Base-by-base conservation (phyloP, 2,888 invertebrate species). In the Leptura quadrifasciata region DNA sequence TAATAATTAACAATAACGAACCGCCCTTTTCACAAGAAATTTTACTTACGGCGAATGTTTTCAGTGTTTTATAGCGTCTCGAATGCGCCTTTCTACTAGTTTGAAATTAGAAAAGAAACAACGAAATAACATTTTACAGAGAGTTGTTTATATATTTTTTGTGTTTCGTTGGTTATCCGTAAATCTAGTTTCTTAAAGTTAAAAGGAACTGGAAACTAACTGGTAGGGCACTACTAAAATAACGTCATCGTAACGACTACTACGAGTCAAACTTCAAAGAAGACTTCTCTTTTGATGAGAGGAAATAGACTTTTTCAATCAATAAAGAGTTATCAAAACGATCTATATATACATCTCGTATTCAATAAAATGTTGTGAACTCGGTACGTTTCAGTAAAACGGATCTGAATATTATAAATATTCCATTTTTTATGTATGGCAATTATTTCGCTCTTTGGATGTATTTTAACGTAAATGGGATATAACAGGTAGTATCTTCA, bases 271-370 rank as follows among this genome's bases (percentile, higher is more conserved):
- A 85, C 83, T 83, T 85, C 85, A 85, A 85, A 85, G 84, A 81
- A 79, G 79, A 78, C 79, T 68, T 81, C 76, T 77, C 80, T 85
- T 85, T 84, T 85, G 84, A 74, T 72, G 74, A 84, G 79, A 80
- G 84, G 85, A 86, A 86, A 85, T 85, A 84, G 86, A 85, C 84
- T 85, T 85, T 85, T 85, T 84, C 86, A 85, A 86, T 85, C 86
- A 85, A 85, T 85, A 83, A n/a, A 84, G 80, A 81, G 82, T 83
- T 81, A 80, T 79, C 80, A 79, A 74, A 61, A 55, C 57, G 61
- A 60, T 54, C 58, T 61, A 58, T 69, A 69, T 12, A 18, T 69
- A 20, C 39, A 15, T 27, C 24, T 21, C 24, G 24, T 52, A 65
- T 54, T 52, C 27, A 65, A 54, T 65, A 47, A 58, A 35, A 63